These are phyloP conservation scores for Ginglymostoma cirratum DNA, from an alignment of 2,113 vertebrate species.

Conservation along the genomic window DNA sequence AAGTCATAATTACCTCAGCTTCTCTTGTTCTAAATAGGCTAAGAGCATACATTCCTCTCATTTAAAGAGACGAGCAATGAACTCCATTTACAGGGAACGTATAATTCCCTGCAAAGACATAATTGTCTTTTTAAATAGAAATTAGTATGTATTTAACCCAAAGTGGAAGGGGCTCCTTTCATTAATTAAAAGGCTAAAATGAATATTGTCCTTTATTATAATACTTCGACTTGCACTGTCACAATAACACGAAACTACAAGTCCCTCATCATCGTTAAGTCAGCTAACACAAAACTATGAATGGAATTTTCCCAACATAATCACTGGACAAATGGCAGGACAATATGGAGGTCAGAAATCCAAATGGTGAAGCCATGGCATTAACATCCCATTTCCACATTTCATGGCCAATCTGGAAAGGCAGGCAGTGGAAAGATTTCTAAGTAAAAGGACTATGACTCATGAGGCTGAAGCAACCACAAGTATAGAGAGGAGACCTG, in stretches of 20 bases:
- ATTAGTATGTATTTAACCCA: background rate
- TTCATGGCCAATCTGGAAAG: background rate
- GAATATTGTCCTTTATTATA: background rate
- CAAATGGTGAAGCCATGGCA: background rate
- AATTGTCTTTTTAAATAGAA: background rate
- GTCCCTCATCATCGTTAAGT: background rate
- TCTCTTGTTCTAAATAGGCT: background rate
- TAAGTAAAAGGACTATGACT: background rate
- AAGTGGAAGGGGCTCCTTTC: background rate
- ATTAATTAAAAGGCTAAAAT: background rate
- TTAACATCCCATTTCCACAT: background rate
- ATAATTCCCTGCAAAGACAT: no score
- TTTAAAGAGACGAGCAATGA: background rate
- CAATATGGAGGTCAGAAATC: background rate
- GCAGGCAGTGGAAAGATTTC: background rate
- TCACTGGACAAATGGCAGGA: background rate
- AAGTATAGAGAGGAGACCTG: background rate
- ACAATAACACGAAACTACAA: background rate
- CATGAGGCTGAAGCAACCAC: background rate
- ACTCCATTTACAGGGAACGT: background rate
- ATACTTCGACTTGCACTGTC: background rate
- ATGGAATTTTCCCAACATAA: no score
- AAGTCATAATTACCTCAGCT: background rate
- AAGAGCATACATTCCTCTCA: background rate
- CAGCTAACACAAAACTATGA: background rate